Evolutionary conservation across 2,888 invertebrate genomes (phyloP).

Genomic region (Deroplatys truncata): DNA sequence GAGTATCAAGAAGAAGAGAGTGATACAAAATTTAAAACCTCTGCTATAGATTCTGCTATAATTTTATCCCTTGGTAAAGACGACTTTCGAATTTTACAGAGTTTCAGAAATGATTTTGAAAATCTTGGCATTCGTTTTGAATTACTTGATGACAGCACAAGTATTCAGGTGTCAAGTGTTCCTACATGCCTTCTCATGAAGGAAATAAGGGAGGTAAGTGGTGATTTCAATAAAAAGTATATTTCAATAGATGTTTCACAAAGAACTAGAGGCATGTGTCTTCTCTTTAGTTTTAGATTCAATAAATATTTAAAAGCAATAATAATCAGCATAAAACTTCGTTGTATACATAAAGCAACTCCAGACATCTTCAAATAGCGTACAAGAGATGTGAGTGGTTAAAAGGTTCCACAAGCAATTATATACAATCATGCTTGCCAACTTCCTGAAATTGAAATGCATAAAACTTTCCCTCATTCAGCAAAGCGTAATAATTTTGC

Average conservation of each 20-base stretch:
- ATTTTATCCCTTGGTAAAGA: conserved; percentile 41
- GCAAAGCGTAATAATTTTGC: too few relatives aligned
- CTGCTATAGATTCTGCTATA: conserved; percentile 35
- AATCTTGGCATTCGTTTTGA: conserved; percentile 57
- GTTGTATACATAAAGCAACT: too few relatives aligned
- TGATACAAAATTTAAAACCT: conserved; percentile 26
- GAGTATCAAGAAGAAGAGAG: conserved; percentile 47
- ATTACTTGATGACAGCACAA: conserved; percentile 41
- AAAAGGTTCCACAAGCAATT: too few relatives aligned
- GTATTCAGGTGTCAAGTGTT: conserved; percentile 50
- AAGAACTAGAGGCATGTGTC: too few relatives aligned
- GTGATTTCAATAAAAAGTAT: background rate
- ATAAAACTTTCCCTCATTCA: too few relatives aligned
- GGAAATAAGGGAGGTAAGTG: conserved; percentile 51
- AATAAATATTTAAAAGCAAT: too few relatives aligned
- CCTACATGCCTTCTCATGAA: conserved; percentile 61
- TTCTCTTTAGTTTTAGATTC: too few relatives aligned
- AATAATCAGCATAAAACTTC: too few relatives aligned
- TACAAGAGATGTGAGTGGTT: too few relatives aligned
- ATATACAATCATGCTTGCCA: too few relatives aligned
- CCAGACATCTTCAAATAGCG: too few relatives aligned
- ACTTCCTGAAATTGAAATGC: too few relatives aligned
- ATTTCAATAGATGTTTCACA: background rate
- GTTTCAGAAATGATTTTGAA: conserved; percentile 52
- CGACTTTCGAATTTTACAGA: conserved; percentile 52